A percentile compares a stretch with the other conserved stretches of the same genome.
These are phyloP conservation scores for Belgica antarctica DNA, from an alignment of 2,888 invertebrate genomes.

Conservation along the genomic window DNA sequence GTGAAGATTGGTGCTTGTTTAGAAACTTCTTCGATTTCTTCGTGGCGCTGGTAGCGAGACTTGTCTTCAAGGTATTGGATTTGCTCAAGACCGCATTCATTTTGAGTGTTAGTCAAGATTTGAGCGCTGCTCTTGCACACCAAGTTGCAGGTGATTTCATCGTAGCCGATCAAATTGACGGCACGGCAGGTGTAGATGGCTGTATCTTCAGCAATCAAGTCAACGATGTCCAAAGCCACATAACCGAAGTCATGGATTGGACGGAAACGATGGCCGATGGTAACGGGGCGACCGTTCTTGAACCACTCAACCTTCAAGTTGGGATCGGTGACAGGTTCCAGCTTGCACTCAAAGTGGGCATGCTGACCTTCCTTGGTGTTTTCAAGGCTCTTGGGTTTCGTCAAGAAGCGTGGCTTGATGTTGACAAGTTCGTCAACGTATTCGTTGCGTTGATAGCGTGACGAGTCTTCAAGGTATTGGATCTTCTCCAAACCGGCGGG, in stretches of 20 bases:
- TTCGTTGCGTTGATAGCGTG: conserved; percentile 78
- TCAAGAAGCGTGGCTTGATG: conserved; percentile 78
- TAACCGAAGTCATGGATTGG: conserved; percentile 98
- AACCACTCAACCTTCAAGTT: conserved; percentile 97
- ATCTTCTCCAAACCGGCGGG: conserved; percentile 89
- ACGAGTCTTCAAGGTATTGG: conserved; percentile 83
- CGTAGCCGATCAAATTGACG: conserved; percentile 83
- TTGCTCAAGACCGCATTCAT: conserved; percentile 83
- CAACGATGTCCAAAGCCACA: conserved; percentile 94
- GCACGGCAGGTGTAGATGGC: conserved; percentile 93
- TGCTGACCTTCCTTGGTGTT: conserved; percentile 85
- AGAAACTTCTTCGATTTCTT: conserved; percentile 76
- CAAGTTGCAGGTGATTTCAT: conserved; percentile 75
- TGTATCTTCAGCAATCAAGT: conserved; percentile 92
- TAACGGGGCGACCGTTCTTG: conserved; percentile 90
- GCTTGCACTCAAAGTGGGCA: conserved; percentile 96
- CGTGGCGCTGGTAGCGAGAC: conserved; percentile 71
- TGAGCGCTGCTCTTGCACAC: conserved; percentile 74
- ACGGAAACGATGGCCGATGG: conserved; percentile 90
- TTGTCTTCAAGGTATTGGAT: conserved; percentile 87
- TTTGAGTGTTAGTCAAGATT: conserved; percentile 80
- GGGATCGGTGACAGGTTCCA: conserved; percentile 95
- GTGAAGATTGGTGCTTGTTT: conserved; percentile 92
- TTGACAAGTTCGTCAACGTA: conserved; percentile 79
- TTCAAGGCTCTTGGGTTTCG: conserved; percentile 81